Evolutionary conservation across 1,140 invertebrate genomes (phyloP).

Genomic region (Stenopsyche tienmushanensis): DNA sequence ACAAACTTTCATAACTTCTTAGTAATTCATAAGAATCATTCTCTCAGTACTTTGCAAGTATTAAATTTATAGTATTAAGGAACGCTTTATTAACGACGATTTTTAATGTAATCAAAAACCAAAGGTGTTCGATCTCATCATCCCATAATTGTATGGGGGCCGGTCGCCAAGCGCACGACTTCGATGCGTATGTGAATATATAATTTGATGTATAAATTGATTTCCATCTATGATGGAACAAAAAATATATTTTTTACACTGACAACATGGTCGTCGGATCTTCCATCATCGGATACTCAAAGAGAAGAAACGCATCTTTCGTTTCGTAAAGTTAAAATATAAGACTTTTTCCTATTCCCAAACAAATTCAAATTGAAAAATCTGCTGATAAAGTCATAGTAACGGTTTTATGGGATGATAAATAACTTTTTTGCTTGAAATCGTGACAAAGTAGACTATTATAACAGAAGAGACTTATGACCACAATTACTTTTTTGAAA

Average conservation of each 20-base stretch:
- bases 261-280: neutral
- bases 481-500: too few relatives aligned
- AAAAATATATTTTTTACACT: neutral
- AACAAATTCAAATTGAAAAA: neutral
- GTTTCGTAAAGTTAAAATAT: neutral
- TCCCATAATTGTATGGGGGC: conserved; percentile 16
- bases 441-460: too few relatives aligned
- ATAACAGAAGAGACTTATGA: too few relatives aligned
- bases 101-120: too few relatives aligned
- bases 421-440: too few relatives aligned
- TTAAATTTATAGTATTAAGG: too few relatives aligned
- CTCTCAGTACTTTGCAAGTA: too few relatives aligned
- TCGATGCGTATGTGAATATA: conserved; percentile 13
- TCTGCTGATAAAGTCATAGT: neutral
- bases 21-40: too few relatives aligned
- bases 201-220: conserved; percentile 24
- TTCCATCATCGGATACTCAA: neutral
- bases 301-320: neutral
- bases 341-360: too few relatives aligned
- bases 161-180: conserved; percentile 7
- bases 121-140: too few relatives aligned
- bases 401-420: neutral
- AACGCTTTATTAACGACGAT: too few relatives aligned
- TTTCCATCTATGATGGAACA: neutral
- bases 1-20: too few relatives aligned